Conservation (phyloP, 2,888 invertebrate genomes). For the Lumbricus terrestris region DNA sequence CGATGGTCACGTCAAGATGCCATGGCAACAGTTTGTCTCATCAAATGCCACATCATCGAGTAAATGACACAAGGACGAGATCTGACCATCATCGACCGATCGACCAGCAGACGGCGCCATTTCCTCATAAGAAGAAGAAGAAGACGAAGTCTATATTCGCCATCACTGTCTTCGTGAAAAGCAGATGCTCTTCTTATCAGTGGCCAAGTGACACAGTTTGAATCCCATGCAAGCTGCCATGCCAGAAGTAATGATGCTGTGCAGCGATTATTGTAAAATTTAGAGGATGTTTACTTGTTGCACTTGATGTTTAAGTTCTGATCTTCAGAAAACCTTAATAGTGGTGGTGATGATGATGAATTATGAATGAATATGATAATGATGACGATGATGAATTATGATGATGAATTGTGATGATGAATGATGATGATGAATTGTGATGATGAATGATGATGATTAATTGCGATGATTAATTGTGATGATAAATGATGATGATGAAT, state of each 20-base stretch:
- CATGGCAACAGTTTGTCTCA: conserved; percentile 3
- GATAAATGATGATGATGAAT: no score
- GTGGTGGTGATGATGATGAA: no score
- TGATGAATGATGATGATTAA: no score
- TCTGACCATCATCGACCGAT: neutral
- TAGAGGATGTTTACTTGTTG: neutral
- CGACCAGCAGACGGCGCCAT: neutral
- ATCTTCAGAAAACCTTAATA: neutral
- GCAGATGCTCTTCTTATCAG: conserved; percentile 3
- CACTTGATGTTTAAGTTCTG: neutral
- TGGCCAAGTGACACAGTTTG: neutral
- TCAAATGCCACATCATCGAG: neutral
- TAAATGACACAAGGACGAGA: neutral
- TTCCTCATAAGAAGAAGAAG: neutral
- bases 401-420: no score
- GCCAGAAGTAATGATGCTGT: neutral
- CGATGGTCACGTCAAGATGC: conserved; percentile 3
- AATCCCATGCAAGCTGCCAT: neutral
- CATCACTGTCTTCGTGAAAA: neutral
- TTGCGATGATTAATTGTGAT: neutral
- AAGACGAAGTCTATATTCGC: no score
- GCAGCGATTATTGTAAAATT: neutral
- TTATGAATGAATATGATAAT: no score
- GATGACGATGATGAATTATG: no score
- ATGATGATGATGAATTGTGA: no score